Conservation (phyloP, 2,113 vertebrate genomes). For the Chrysochloris asiatica region DNA sequence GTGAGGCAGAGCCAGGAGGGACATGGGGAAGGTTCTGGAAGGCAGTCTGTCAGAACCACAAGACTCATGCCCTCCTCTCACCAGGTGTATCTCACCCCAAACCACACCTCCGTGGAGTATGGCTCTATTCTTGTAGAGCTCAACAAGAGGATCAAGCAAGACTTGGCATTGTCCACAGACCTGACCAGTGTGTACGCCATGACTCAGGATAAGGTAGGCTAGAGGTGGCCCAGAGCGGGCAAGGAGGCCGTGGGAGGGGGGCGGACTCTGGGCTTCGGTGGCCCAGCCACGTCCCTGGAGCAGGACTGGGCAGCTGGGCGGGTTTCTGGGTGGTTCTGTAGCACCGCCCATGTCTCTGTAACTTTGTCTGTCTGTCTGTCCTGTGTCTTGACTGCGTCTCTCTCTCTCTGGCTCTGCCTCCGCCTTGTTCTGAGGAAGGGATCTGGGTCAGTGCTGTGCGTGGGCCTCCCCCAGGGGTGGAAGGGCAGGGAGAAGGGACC, state of each 20-base stretch:
- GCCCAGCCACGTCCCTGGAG: no score
- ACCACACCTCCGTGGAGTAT: constrained; percentile 83
- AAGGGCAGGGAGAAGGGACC: no score
- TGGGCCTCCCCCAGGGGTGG: no score
- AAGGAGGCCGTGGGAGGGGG: no score
- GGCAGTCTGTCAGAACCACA: neutral
- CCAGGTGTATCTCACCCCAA: constrained; percentile 88
- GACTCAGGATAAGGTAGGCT: constrained; percentile 92
- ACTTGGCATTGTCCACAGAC: constrained; percentile 89
- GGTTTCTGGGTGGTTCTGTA: no score
- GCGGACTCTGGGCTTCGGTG: no score
- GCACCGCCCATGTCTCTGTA: no score
- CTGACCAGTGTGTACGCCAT: constrained; percentile 90
- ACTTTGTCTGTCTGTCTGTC: neutral
- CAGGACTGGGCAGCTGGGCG: no score
- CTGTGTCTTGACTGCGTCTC: neutral
- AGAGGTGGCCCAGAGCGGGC: accelerated
- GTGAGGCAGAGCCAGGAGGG: constrained; percentile 66
- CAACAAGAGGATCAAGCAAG: constrained; percentile 89
- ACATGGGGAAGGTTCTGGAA: neutral
- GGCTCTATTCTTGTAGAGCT: constrained; percentile 83
- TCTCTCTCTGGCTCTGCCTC: neutral
- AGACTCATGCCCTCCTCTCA: accelerated
- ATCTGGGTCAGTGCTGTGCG: no score
- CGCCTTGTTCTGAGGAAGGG: accelerated